These are phyloP conservation scores for Apteryx owenii DNA, from an alignment of 2,113 vertebrate species.

Conservation along the genomic window DNA sequence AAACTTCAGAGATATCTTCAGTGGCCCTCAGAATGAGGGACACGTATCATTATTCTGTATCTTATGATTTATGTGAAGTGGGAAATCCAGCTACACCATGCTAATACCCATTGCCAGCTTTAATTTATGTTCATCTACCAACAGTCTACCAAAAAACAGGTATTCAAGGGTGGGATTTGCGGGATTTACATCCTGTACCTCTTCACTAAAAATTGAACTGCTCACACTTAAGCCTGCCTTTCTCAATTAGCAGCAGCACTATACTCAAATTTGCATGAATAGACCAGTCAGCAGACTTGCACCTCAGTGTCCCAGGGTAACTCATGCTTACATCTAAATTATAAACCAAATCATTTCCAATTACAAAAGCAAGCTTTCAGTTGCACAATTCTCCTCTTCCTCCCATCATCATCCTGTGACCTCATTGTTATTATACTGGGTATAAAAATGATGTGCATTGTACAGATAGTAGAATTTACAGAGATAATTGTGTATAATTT, in stretches of 20 bases:
- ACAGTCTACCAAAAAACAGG: background rate
- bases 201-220: background rate
- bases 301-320: background rate
- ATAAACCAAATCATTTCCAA: background rate
- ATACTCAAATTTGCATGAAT: background rate
- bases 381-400: background rate
- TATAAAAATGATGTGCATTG: background rate
- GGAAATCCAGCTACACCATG: background rate
- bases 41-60: background rate
- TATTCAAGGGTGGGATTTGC: background rate
- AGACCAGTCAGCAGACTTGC: background rate
- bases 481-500: no score
- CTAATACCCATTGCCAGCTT: background rate
- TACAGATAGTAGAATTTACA: background rate
- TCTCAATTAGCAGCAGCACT: background rate
- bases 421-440: background rate
- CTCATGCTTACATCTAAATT: accelerated
- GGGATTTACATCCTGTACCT: background rate
- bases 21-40: background rate
- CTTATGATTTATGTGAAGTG: background rate
- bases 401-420: background rate
- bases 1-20: background rate
- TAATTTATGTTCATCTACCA: background rate
- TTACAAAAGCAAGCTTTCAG: background rate
- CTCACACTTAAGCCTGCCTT: background rate